These are phyloP conservation scores for Neoscelio sp. DNA, from an alignment of 2,888 invertebrate genomes.

Conservation along the genomic window DNA sequence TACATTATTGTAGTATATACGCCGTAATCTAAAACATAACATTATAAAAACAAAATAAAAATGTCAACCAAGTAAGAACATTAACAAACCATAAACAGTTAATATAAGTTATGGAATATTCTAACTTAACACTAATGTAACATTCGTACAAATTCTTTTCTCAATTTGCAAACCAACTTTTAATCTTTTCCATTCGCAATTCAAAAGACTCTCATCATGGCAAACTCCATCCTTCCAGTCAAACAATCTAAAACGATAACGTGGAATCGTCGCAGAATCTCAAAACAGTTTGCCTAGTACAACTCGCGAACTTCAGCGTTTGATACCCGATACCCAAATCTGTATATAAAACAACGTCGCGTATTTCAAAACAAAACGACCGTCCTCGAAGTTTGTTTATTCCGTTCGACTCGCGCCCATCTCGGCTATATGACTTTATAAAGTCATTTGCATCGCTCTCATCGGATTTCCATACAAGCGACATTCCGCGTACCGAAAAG, in stretches of 20 bases:
- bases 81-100: too few relatives aligned
- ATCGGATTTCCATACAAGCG: constrained; percentile 56
- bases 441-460: constrained; percentile 64
- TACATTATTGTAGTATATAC: too few relatives aligned
- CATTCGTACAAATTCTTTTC: neutral
- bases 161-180: constrained; percentile 14
- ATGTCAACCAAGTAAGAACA: constrained; percentile 18
- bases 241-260: constrained; percentile 39
- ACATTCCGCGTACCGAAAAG: constrained; percentile 55
- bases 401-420: constrained; percentile 17
- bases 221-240: constrained; percentile 3
- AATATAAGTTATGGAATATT: too few relatives aligned
- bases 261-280: constrained; percentile 7
- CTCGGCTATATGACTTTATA: constrained; percentile 55
- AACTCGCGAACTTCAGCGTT: constrained; percentile 21
- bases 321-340: constrained; percentile 41
- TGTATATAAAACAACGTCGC: constrained; percentile 7
- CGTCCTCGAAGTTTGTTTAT: constrained; percentile 49
- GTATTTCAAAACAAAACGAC: constrained; percentile 7
- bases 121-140: too few relatives aligned
- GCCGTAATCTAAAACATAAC: too few relatives aligned
- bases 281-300: constrained; percentile 10
- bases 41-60: too few relatives aligned
- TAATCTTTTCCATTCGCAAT: constrained; percentile 27
- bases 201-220: constrained; percentile 13